phyloP scores from a whole-genome alignment of 1,140 invertebrate species.

The Cheumatopsyche charites region DNA sequence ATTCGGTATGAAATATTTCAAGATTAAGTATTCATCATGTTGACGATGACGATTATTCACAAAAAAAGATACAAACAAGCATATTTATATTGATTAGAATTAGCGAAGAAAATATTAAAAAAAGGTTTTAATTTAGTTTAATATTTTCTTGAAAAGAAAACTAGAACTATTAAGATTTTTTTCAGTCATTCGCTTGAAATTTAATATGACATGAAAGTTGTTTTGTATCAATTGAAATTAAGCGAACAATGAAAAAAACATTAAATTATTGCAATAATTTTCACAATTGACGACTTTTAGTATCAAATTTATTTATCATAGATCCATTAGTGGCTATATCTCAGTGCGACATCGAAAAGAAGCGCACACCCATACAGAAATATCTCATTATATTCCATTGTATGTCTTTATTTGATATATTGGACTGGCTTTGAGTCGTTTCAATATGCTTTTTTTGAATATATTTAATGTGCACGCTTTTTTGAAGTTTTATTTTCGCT shows the following conservation, averaged over 20 bases:
- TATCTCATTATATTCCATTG: slow-evolving; percentile 23
- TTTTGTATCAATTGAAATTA: too few relatives aligned
- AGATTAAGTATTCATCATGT: neutral
- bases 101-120: too few relatives aligned
- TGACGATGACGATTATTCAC: slow-evolving; percentile 3
- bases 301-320: neutral
- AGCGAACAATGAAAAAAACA: neutral
- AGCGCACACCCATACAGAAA: neutral
- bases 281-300: slow-evolving; percentile 13
- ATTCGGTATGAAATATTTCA: neutral
- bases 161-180: too few relatives aligned
- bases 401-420: slow-evolving; percentile 36
- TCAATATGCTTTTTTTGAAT: slow-evolving; percentile 7
- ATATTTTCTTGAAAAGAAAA: too few relatives aligned
- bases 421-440: slow-evolving; percentile 20
- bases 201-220: too few relatives aligned
- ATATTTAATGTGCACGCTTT: too few relatives aligned
- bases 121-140: too few relatives aligned
- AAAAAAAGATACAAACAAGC: too few relatives aligned
- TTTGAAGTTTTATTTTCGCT: too few relatives aligned
- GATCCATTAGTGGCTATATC: slow-evolving; percentile 20
- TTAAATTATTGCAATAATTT: slow-evolving; percentile 18
- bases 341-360: slow-evolving; percentile 11
- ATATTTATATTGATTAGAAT: too few relatives aligned
- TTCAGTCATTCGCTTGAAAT: too few relatives aligned